Conservation (phyloP, 2,797 vertebrate species). For the Manis pentadactyla region DNA sequence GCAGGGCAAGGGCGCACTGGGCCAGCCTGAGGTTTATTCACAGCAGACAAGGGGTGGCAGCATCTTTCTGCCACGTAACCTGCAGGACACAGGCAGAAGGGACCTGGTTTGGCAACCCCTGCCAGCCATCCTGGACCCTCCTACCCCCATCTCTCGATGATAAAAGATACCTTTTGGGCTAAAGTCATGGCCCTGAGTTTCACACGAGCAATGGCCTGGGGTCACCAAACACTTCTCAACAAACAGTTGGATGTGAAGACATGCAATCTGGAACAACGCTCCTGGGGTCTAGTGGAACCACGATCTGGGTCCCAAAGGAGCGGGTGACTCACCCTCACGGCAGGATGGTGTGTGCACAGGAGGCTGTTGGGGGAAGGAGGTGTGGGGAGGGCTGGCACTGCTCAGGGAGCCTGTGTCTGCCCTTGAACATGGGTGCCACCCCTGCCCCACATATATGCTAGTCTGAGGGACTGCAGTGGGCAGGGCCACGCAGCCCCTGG, state of each 20-base stretch:
- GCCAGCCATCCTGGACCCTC: accelerated
- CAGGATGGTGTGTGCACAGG: conserved; percentile 67
- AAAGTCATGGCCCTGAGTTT: accelerated
- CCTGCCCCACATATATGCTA: background rate
- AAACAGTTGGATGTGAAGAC: accelerated
- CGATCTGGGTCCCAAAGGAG: accelerated
- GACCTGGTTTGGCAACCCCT: accelerated
- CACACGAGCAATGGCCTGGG: accelerated
- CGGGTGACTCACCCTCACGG: background rate
- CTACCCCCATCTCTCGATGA: accelerated
- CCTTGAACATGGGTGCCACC: background rate
- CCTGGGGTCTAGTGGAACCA: accelerated
- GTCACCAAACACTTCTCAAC: background rate
- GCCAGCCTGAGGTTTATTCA: accelerated
- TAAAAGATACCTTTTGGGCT: background rate
- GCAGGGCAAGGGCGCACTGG: accelerated
- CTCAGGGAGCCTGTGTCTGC: background rate
- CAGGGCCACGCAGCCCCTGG: background rate
- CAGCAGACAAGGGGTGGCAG: accelerated
- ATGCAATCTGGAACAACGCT: accelerated
- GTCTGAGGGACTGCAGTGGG: background rate
- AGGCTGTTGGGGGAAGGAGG: background rate
- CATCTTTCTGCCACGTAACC: accelerated
- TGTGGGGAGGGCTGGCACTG: accelerated
- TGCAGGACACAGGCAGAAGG: accelerated